Base-by-base conservation (phyloP, 2,888 invertebrate species). In the Ormyrus pomaceus region DNA sequence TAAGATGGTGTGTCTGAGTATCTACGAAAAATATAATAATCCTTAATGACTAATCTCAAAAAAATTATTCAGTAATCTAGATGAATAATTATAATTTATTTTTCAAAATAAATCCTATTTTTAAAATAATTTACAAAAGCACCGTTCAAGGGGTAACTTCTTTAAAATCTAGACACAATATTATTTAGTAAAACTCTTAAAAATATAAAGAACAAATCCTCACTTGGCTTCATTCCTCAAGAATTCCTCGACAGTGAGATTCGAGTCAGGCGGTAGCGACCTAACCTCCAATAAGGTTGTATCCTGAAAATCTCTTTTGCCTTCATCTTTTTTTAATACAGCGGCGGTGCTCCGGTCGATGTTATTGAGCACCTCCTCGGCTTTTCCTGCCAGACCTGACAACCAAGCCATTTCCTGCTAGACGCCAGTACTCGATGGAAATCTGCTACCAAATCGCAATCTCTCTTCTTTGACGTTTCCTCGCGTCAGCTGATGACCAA, bases 291-390 rank as follows among this genome's bases (percentile, higher is more conserved):
- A 84, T 48, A 88, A 82, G 72, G 84, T 84, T 45, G 84, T 72
- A 19, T 86, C 85, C 7, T 84, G 80, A n/a, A 85, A 77, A 34
- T 88, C 87, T 77, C 84, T 84, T 82, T 87, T 88, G 11, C 2
- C 19, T n/a, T 81, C 81, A 5, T 90, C 90, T 75, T 89, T 90
- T 79, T 86, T 90, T 64, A 94, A 91, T 58, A 94, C 95, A 58
- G 92, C 93, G 2, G 95, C 95, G 13, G 95, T 95, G 88, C 94
- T 94, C 88, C 95, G 93, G 87, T 96, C 95, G 74, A 96, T 93
- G 90, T 94, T 94, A 88, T 95, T 95, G 51, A 96, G 90, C 78
- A 96, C 92, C 87, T 93, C 93, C 89, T 95, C 95, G 45, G 95
- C 95, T 86, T 94, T 95, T 48, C 94, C 95, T 66, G 95, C 95